Conservation (phyloP, 53 echinoderm and acorn worm species). For the Paelopatides confundens region DNA sequence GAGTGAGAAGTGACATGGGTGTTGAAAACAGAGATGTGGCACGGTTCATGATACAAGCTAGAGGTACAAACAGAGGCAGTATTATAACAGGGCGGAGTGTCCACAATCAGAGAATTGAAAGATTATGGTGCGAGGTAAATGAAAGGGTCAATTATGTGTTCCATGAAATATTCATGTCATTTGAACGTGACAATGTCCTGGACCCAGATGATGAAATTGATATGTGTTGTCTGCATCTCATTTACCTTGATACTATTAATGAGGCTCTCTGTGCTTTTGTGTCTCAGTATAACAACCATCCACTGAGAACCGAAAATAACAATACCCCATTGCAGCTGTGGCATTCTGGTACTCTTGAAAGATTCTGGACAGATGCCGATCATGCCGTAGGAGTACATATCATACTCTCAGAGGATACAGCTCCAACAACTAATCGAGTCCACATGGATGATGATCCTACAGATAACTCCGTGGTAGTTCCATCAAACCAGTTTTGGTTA, state of each 20-base stretch:
- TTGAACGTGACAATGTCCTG: neutral
- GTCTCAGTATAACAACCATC: neutral
- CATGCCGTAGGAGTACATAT: neutral
- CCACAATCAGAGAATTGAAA: conserved; percentile 18
- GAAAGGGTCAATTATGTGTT: conserved; percentile 14
- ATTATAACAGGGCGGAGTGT: conserved; percentile 7
- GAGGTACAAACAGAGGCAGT: neutral
- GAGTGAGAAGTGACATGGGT: neutral
- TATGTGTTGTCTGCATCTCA: neutral
- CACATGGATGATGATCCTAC: no score
- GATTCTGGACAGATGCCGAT: neutral
- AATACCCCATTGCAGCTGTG: neutral
- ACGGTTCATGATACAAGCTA: neutral
- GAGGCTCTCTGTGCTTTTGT: neutral
- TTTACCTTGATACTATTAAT: neutral
- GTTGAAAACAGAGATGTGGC: neutral
- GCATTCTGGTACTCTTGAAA: neutral
- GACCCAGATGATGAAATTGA: neutral
- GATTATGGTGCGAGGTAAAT: conserved; percentile 32
- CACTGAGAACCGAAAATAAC: neutral
- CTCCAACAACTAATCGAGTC: no score
- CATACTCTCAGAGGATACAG: neutral
- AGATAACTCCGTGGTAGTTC: no score
- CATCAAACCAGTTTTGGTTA: neutral
- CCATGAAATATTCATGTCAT: neutral